phyloP scores from a whole-genome alignment of 2,797 vertebrate genomes.

The Benthosema pterotum region DNA sequence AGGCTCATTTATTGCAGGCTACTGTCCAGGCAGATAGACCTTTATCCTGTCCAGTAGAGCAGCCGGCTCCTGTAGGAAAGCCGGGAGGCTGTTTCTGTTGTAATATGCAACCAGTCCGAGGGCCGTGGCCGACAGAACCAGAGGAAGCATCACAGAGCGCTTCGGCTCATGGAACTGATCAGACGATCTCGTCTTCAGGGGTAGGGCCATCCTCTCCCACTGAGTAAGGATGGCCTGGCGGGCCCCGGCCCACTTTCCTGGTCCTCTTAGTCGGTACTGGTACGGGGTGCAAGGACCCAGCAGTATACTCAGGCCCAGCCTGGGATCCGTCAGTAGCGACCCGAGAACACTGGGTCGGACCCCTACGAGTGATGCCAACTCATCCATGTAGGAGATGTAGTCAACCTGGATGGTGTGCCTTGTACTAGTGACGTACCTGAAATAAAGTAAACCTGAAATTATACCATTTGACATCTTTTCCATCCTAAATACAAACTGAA shows the following conservation, averaged over 20 bases:
- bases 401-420: constrained; percentile 91
- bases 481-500: not conserved
- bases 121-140: constrained; percentile 50
- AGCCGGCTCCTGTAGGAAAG: constrained; percentile 57
- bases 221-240: constrained; percentile 84
- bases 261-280: constrained; percentile 87
- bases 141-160: constrained; percentile 26
- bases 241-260: constrained; percentile 83
- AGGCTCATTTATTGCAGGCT: not conserved
- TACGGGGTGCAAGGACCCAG: constrained; percentile 84
- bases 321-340: constrained; percentile 85
- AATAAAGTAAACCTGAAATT: constrained; percentile 16
- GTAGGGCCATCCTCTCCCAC: constrained; percentile 75
- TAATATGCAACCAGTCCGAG: constrained; percentile 54
- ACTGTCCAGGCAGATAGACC: constrained; percentile 42
- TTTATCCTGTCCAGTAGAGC: constrained; percentile 59
- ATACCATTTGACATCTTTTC: not conserved
- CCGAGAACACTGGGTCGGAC: constrained; percentile 74
- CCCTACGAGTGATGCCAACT: constrained; percentile 80
- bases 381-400: constrained; percentile 87
- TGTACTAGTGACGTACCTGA: constrained; percentile 85
- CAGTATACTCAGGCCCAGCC: constrained; percentile 71
- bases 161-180: constrained; percentile 10
- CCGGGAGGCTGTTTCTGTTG: constrained; percentile 37
- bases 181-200: constrained; percentile 78